Evolutionary conservation across 2,797 vertebrate genomes (phyloP).

Genomic region (Ciconia nigra): DNA sequence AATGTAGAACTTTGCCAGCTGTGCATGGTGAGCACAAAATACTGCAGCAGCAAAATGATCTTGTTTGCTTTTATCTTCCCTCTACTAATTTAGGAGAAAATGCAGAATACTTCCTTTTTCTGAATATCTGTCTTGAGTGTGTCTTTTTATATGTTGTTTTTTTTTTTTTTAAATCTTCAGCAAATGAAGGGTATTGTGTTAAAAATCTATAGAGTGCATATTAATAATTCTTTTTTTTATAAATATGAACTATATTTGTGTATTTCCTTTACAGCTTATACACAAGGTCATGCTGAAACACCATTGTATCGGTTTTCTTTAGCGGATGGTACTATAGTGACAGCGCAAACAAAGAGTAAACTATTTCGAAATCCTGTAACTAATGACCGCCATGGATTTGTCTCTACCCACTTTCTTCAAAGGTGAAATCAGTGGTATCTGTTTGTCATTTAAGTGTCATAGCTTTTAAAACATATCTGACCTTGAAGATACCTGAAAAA

Average conservation of each 20-base stretch:
- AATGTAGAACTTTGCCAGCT: neutral
- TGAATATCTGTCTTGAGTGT: neutral
- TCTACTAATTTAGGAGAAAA: neutral
- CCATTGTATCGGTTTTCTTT: slow-evolving; percentile 93
- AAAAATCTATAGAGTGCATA: neutral
- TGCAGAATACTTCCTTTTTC: neutral
- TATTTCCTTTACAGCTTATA: slow-evolving; percentile 79
- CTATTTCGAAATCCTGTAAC: slow-evolving; percentile 88
- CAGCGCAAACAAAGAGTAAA: slow-evolving; percentile 93
- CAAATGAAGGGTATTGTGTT: neutral
- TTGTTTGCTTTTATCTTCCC: neutral
- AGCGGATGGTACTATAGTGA: slow-evolving; percentile 93
- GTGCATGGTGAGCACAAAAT: neutral
- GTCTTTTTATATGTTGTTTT: too few relatives aligned
- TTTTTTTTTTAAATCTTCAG: neutral
- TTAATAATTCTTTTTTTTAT: neutral
- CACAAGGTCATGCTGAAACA: slow-evolving; percentile 92
- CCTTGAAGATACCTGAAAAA: neutral
- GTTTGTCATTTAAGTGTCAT: neutral
- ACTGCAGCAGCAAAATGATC: neutral
- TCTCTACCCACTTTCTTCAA: slow-evolving; percentile 95
- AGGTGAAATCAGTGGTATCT: slow-evolving; percentile 76
- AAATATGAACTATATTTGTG: neutral
- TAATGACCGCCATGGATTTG: slow-evolving; percentile 89
- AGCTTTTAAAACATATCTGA: neutral